Evolutionary conservation across 2,797 vertebrate genomes (phyloP).

Genomic region (Enteromius anoplus): DNA sequence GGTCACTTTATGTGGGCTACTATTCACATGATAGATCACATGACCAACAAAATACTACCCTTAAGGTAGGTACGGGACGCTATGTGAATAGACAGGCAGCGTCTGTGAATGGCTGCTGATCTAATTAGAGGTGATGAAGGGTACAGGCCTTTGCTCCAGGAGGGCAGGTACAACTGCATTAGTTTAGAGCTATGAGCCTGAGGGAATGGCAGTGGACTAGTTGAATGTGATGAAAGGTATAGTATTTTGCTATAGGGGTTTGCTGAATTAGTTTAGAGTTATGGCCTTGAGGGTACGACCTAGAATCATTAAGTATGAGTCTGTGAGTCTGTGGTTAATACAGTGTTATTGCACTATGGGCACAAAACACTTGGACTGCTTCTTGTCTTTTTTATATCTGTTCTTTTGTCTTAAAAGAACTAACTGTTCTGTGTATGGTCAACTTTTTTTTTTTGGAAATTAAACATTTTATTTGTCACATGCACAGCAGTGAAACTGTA

Average conservation of each 20-base stretch:
- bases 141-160: slow-evolving; percentile 20
- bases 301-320: slow-evolving; percentile 12
- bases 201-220: background rate
- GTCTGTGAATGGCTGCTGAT: slow-evolving; percentile 24
- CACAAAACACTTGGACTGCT: slow-evolving; percentile 65
- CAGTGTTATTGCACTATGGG: slow-evolving; percentile 71
- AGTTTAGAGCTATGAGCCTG: slow-evolving; percentile 29
- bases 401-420: background rate
- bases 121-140: slow-evolving; percentile 48
- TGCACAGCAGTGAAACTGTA: background rate
- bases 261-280: slow-evolving; percentile 15
- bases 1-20: background rate
- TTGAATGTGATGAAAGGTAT: slow-evolving; percentile 41
- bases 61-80: background rate
- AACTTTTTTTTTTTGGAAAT: background rate
- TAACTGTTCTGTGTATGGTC: background rate
- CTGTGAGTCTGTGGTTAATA: slow-evolving; percentile 68
- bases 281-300: background rate
- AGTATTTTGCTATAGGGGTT: background rate
- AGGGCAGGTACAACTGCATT: slow-evolving; percentile 25
- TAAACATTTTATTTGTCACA: background rate
- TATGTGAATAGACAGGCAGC: slow-evolving; percentile 22
- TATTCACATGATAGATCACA: background rate
- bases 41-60: background rate
- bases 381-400: slow-evolving; percentile 25